Base-by-base conservation (phyloP, 2,888 invertebrate species). In the Steinernema scapterisci region DNA sequence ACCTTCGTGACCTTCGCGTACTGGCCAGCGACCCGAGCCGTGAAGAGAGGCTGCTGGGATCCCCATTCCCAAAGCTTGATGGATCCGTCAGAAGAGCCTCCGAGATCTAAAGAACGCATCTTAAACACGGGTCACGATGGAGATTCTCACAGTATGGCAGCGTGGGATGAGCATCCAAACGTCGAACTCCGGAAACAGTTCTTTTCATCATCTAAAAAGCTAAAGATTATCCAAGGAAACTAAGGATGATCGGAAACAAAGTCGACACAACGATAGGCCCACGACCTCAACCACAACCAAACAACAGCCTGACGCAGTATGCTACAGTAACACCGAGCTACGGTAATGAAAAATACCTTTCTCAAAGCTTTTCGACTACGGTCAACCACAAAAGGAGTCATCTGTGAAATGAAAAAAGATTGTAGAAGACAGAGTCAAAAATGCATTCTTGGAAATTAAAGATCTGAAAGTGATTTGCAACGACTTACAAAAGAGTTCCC, bases 1-100 rank as follows among this genome's bases (percentile, higher is more conserved):
- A 86, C 78, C 51, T 86, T 86, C 0, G 85, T 77, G 75, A 97
- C 97, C 84, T 90, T 90, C 31, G 88, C 89, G 89, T 94, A 95
- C 5, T 96, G 95, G 44, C 96, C 96, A 0, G 95, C 92, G n/a
- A 94, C 92, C 48, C 96, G 91, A 0, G 95, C 95, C 25, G 93
- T 92, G 86, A 95, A 93, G 16, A 96, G 93, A 51, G 94, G 93
- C 78, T 93, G 93, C 71, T 92, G 92, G 19, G 82, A 96, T 7
- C 95, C 95, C 97, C 97, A 99, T 90, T 99, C 97, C 96, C 97
- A 95, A 79, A 97, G 91, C 82, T 94, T 93, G 0, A 97, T 95
- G 0, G 95, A 95, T 9, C 97, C 96, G 90, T 97, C 97, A 88
- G 95, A 94, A 13, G 95, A 93, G 74, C 97, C 97, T 54, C 95